Conservation (phyloP, 1,140 invertebrate genomes). For the Plectus sambesii region DNA sequence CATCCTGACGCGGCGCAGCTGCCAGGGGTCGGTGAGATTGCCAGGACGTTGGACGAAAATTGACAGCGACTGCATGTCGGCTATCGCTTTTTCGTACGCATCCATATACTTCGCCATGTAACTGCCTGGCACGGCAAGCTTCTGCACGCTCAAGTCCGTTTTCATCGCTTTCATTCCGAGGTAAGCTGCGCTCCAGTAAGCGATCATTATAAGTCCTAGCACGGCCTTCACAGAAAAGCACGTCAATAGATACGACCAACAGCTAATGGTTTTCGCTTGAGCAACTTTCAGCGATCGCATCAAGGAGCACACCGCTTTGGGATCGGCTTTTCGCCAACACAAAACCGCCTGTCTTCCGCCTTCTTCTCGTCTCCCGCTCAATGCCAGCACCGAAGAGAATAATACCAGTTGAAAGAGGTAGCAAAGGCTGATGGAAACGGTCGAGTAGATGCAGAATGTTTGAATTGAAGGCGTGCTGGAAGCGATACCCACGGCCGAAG, state of each 20-base stretch:
- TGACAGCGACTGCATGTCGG: slow-evolving; percentile 24
- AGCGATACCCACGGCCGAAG: slow-evolving; percentile 85
- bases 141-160: slow-evolving; percentile 26
- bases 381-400: slow-evolving; percentile 67
- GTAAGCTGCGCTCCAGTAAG: slow-evolving; percentile 1
- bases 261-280: slow-evolving; percentile 13
- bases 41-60: slow-evolving; percentile 17
- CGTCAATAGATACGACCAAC: slow-evolving; percentile 9
- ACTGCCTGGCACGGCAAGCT: slow-evolving; percentile 13
- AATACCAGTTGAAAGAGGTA: slow-evolving; percentile 87
- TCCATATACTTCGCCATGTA: slow-evolving; percentile 22
- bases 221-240: slow-evolving; percentile 3
- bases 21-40: slow-evolving; percentile 13
- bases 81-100: slow-evolving; percentile 14
- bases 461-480: slow-evolving; percentile 72
- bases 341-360: background rate
- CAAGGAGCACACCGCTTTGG: slow-evolving; percentile 11
- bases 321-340: background rate
- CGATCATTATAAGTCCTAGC: background rate
- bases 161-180: slow-evolving; percentile 18
- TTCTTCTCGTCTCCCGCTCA: slow-evolving; percentile 70
- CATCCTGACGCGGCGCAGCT: slow-evolving; percentile 10
- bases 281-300: slow-evolving; percentile 15
- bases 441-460: slow-evolving; percentile 63
- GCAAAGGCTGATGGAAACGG: slow-evolving; percentile 75